Evolutionary conservation across 1,140 invertebrate genomes (phyloP), one percentile per base, ranked within the genome.

Genomic region (Pogonomyrmex barbatus): DNA sequence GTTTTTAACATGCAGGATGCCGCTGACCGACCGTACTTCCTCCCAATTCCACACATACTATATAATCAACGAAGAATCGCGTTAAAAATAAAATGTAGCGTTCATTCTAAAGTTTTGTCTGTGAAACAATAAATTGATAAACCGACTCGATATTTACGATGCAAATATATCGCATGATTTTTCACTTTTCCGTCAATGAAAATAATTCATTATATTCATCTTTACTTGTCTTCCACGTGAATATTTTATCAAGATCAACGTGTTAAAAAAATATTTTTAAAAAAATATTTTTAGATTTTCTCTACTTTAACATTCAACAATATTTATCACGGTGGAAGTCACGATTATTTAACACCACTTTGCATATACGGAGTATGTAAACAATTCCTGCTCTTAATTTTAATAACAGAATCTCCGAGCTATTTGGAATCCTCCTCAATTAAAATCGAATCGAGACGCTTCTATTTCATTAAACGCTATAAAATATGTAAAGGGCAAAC

Each of bases 1-100:
- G 14, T 58, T 60, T 73, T 58, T 39, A 36, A 4, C 52, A 45
- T 68, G 39, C 79, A 71, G 42, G 39, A 71, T 56, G 12, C 12
- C 62, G 6, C 9, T 30, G 30, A 60, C 33, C 36, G 10, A 58
- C 2, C 60, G 8, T 45, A 71, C 30, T 73, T 82, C 17, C 17
- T 47, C 33, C 36, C n/a, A 54, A 70, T 70, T 24, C 24, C 8
- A 70, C n/a, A 54, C 2, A 10, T 39, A 42, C n/a, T 52, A 56
- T 9, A 9, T 45, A 6, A 67, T 3, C 4, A 2, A 2, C n/a
- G 4, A 71, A 58, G 54, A 71, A 58, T 14, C 1, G n/a, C 45
- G 50, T 52, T 39, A 12, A 47, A 45, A 56, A 56, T 14, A 56
- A 39, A 39, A 24, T 65, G 8, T 60, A 24, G 10, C 12, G 10